These are phyloP conservation scores for Nineta flava DNA, from an alignment of 2,888 invertebrate genomes.

Conservation along the genomic window DNA sequence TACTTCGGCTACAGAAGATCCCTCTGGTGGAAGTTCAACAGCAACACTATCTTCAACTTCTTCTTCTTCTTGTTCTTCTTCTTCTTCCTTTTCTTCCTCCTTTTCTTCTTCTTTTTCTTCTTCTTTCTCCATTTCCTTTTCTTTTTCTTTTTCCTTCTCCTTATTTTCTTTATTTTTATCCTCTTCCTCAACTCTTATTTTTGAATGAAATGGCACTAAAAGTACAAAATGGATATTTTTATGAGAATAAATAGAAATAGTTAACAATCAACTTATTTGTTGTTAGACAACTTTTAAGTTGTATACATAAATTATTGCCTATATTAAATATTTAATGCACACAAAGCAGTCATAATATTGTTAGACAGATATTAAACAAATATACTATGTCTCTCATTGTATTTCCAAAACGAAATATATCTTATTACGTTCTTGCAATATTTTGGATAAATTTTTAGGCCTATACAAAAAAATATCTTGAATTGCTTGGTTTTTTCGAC, in stretches of 20 bases:
- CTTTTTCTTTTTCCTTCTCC: constrained; percentile 23
- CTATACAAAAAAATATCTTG: too few species aligned
- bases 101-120: constrained; percentile 15
- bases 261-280: too few species aligned
- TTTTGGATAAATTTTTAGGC: too few species aligned
- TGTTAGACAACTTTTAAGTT: too few species aligned
- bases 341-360: too few species aligned
- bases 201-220: background rate
- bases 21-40: constrained; percentile 36
- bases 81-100: constrained; percentile 13
- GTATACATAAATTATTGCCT: too few species aligned
- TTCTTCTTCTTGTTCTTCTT: constrained; percentile 20
- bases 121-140: constrained; percentile 13
- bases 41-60: constrained; percentile 27
- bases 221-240: background rate
- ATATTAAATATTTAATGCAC: too few species aligned
- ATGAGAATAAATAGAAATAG: background rate
- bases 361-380: too few species aligned
- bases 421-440: too few species aligned
- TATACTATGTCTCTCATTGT: too few species aligned
- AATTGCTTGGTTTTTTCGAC: too few species aligned
- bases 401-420: too few species aligned
- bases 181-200: background rate
- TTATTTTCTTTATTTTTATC: constrained; percentile 9
- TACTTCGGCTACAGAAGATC: constrained; percentile 55